Evolutionary conservation across 2,888 invertebrate genomes (phyloP), one percentile per base, ranked within the genome.

Genomic region (Electrophaes corylata): DNA sequence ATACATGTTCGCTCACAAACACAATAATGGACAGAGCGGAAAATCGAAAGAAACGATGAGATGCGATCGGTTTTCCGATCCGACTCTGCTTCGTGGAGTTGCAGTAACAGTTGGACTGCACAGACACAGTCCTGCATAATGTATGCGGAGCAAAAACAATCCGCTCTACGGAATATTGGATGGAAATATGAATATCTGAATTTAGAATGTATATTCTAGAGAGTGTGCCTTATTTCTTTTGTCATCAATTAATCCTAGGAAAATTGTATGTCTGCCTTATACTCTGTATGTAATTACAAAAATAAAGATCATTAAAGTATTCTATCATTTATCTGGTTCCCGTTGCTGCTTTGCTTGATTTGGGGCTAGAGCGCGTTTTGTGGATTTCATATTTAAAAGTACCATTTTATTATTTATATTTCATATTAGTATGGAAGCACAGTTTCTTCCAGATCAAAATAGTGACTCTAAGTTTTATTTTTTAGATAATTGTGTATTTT

Each of bases 11-110:
- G 81, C 86, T 80, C 86, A 87, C 87, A 84, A 88, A 89, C 83
- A 88, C 85, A 87, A 86, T 86, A 89, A 81, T 81, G 83, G 85
- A 83, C 83, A 84, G 79, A 81, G 81, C 76, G 80, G 86, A 84
- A 88, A 89, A 89, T 89, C 88, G 89, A 89, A 88, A 82, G 77
- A 83, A 81, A 69, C 75, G 74, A 76, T 71, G 76, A 73, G 78
- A 75, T 59, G 70, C 78, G 82, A 87, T 88, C 86, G 85, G 81
- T 83, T 86, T 81, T 73, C 81, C 80, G 79, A 78, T 82, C 76
- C 78, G 75, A 37, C 73, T 84, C 82, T 81, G 79, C 81, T 81
- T 73, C 66, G 46, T 46, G 35, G 20, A 49, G 40, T 49, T 49
- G 49, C 49, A 49, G 49, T 49, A 19, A 40, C 55, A 67, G 60